phyloP scores from a whole-genome alignment of 2,888 invertebrate genomes.

The Acleris cristana region DNA sequence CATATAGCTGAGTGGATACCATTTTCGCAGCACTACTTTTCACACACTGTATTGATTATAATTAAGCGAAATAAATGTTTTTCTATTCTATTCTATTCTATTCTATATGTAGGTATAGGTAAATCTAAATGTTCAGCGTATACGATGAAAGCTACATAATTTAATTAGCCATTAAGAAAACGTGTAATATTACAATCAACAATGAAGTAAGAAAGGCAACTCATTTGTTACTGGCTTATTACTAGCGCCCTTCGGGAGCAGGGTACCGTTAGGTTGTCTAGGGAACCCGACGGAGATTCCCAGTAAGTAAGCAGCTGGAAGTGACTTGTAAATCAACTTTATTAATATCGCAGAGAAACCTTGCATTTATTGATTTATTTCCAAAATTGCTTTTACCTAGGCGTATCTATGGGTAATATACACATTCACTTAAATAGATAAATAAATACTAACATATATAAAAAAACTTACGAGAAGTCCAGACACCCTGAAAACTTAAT shows the following conservation, averaged over 20 bases:
- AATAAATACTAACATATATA: too few relatives aligned
- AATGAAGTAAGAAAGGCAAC: constrained; percentile 46
- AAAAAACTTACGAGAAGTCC: too few relatives aligned
- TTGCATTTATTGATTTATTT: too few relatives aligned
- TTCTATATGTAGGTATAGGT: not conserved
- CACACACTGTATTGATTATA: too few relatives aligned
- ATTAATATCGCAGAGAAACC: not conserved
- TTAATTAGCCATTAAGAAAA: constrained; percentile 37
- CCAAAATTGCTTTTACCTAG: too few relatives aligned
- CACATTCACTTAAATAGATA: too few relatives aligned
- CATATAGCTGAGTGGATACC: too few relatives aligned
- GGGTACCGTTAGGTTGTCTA: constrained; percentile 55
- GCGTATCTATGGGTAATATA: too few relatives aligned
- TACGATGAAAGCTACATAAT: constrained; percentile 20
- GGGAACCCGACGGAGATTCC: constrained; percentile 42
- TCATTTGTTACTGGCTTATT: constrained; percentile 72
- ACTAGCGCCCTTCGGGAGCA: constrained; percentile 51
- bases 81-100: too few relatives aligned
- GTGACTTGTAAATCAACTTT: not conserved
- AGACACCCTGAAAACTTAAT: too few relatives aligned
- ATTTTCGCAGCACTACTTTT: too few relatives aligned
- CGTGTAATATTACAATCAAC: constrained; percentile 37
- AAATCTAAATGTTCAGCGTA: constrained; percentile 9
- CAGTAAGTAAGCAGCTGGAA: constrained; percentile 6
- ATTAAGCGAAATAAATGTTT: too few relatives aligned